Evolutionary conservation across 23 tunicate genomes (phyloP).

Genomic region (Trididemnum miniatum): DNA sequence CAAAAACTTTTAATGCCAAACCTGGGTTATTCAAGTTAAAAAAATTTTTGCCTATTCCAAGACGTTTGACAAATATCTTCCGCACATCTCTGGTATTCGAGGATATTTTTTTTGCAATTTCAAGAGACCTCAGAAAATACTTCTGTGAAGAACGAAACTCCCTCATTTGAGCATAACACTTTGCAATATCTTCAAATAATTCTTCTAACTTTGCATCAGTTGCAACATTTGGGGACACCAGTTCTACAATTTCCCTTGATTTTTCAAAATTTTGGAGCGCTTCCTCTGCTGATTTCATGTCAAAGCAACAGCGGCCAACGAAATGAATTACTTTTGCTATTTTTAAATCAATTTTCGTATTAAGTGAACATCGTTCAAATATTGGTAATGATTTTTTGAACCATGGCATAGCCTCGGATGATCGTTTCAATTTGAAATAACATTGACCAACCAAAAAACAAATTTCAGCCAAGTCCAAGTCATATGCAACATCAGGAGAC

Average conservation of each 20-base stretch:
- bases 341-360: not conserved
- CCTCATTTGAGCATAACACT: too few species aligned
- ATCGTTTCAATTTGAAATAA: not conserved
- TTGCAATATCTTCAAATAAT: too few species aligned
- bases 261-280: not conserved
- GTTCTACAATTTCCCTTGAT: not conserved
- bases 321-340: not conserved
- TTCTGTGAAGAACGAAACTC: too few species aligned
- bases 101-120: too few species aligned
- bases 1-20: too few species aligned
- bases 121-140: too few species aligned
- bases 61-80: too few species aligned
- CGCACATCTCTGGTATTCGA: too few species aligned
- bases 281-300: not conserved
- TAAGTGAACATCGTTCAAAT: not conserved
- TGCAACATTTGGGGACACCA: not conserved
- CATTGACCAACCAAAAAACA: not conserved
- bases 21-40: too few species aligned
- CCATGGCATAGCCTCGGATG: not conserved
- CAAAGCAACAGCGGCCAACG: not conserved
- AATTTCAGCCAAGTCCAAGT: not conserved
- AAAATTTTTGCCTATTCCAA: too few species aligned
- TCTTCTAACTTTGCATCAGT: too few species aligned
- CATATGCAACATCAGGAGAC: not conserved
- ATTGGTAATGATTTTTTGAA: slow-evolving; percentile 5